These are phyloP conservation scores for Bombycilla garrulus DNA, from an alignment of 2,113 vertebrate species.

Conservation along the genomic window DNA sequence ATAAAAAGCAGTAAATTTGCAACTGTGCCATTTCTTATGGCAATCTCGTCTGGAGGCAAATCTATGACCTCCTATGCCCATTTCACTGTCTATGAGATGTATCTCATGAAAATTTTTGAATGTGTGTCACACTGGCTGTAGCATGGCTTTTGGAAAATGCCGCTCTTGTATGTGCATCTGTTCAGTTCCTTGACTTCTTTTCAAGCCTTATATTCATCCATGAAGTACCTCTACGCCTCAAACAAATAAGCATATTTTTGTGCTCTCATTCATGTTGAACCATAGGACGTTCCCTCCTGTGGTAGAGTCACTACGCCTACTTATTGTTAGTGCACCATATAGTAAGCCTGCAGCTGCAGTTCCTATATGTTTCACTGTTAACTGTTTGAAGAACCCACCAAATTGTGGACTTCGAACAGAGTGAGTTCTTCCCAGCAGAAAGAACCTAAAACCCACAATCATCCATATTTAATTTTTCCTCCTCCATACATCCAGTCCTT, in stretches of 20 bases:
- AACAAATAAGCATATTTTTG: background rate
- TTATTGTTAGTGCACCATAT: background rate
- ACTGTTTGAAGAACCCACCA: background rate
- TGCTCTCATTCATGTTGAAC: background rate
- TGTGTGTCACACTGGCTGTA: background rate
- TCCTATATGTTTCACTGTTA: background rate
- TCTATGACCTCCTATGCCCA: background rate
- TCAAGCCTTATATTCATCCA: background rate
- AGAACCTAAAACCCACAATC: background rate
- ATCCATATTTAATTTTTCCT: background rate
- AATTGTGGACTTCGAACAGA: background rate
- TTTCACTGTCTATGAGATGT: background rate
- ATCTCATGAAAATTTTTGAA: background rate
- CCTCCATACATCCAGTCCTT: background rate
- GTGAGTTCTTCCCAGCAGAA: background rate
- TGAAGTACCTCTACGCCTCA: background rate
- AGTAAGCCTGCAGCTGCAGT: background rate
- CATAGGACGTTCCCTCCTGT: background rate
- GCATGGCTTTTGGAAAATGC: background rate
- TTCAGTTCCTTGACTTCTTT: background rate
- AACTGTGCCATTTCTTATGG: background rate
- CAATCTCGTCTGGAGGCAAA: background rate
- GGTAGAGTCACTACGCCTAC: background rate
- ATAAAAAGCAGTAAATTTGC: background rate
- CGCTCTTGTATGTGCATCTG: background rate